Evolutionary conservation across 2,888 invertebrate species (phyloP), one percentile per base, ranked within the genome.

Genomic region (Leptura quadrifasciata): DNA sequence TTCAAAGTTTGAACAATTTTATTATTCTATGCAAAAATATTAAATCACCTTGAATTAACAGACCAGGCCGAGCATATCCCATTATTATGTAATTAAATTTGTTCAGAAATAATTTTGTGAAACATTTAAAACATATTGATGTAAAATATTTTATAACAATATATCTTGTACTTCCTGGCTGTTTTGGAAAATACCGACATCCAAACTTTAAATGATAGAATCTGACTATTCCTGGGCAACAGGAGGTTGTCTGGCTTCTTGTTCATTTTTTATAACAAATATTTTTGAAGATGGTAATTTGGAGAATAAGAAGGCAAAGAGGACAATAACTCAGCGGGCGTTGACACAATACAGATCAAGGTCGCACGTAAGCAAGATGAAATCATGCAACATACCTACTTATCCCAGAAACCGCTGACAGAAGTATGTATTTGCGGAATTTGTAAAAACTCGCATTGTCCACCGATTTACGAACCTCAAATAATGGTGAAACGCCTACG

Each of bases 291-390:
- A 8, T 31, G 6, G 27, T 31, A 2, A 31, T 5, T 31, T 31
- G 6, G 27, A 31, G 27, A 31, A 31, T 31, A 31, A 39, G 47
- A 47, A 47, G 3, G 47, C 47, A 47, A 47, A 47, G 47, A 47
- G 47, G 47, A 47, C 47, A 47, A 47, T 47, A 47, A 47, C 47
- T 5, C n/a, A 15, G n/a, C n/a, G 47, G 47, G 47, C 47, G 47
- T 47, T 47, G 47, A 47, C 47, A 47, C 47, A 47, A n/a, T n/a
- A 47, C 47, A 47, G 47, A 47, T 47, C n/a, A 47, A 47, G 47
- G 47, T 47, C 47, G 47, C 47, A 47, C 47, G 15, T 47, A 47
- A n/a, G 47, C 47, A 47, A 47, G 47, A 47, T 47, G 47, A 47
- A 47, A 47, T 47, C 47, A 47, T 47, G 47, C 15, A 47, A 47